These are phyloP conservation scores for Galbula dea DNA, from an alignment of 2,113 vertebrate species.

Conservation along the genomic window DNA sequence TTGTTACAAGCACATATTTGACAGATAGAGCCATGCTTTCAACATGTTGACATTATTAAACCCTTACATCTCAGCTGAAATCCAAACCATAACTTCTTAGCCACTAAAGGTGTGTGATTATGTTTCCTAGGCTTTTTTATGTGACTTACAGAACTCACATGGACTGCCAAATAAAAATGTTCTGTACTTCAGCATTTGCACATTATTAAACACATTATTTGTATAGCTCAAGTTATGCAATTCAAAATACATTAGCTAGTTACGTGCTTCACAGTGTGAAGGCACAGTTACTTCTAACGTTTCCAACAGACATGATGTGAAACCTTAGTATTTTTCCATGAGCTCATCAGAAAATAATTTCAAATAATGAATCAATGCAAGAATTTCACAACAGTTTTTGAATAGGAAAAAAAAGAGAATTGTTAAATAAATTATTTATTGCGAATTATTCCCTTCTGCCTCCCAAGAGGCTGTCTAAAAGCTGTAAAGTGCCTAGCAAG, in stretches of 20 bases:
- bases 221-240: neutral
- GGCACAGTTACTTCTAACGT: neutral
- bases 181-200: neutral
- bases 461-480: neutral
- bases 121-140: neutral
- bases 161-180: neutral
- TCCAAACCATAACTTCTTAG: neutral
- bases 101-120: neutral
- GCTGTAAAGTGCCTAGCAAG: neutral
- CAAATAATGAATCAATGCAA: neutral
- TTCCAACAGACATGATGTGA: neutral
- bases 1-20: neutral
- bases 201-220: neutral
- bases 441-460: neutral
- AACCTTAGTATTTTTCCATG: conserved; percentile 19
- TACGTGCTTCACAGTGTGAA: neutral
- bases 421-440: neutral
- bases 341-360: conserved; percentile 18
- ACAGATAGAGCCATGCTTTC: neutral
- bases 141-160: neutral
- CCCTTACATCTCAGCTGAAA: neutral
- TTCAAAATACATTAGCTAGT: neutral
- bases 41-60: neutral
- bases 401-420: neutral
- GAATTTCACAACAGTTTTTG: neutral